Percentiles rank a stretch among this genome's conserved stretches.
Evolutionary conservation across 2,113 vertebrate genomes (phyloP).

Genomic region (Spea bombifrons): DNA sequence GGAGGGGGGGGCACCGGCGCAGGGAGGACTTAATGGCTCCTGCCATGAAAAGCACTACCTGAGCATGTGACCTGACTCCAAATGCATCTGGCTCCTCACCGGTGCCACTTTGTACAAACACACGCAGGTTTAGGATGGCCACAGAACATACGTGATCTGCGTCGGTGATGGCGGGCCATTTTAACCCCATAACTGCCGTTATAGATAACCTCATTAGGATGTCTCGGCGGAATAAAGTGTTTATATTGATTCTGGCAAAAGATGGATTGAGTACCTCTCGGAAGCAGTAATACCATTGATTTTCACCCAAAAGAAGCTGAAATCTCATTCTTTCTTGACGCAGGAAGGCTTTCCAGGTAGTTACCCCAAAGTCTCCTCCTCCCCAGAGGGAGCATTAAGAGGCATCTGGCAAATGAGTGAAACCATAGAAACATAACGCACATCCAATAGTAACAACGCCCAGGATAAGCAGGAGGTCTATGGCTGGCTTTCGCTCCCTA

Average conservation of each 20-base stretch:
- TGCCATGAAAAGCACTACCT: constrained; percentile 5
- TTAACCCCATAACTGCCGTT: too few species aligned
- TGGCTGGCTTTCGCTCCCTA: too few species aligned
- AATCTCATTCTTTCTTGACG: neutral
- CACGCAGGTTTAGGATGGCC: neutral
- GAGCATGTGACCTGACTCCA: constrained; percentile 17
- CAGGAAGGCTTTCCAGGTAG: neutral
- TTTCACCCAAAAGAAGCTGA: neutral
- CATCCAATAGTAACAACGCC: constrained; percentile 21
- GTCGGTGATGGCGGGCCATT: neutral
- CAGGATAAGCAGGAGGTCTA: too few species aligned
- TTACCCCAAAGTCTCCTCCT: neutral
- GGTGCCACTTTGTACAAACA: neutral
- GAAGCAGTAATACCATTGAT: neutral
- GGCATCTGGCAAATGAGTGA: constrained; percentile 13
- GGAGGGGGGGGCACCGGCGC: neutral
- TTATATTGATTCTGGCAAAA: too few species aligned
- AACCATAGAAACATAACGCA: constrained; percentile 35
- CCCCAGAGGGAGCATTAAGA: neutral
- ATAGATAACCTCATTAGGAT: too few species aligned
- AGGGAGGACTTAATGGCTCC: neutral
- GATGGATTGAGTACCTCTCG: too few species aligned
- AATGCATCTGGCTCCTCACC: constrained; percentile 5
- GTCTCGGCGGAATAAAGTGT: too few species aligned
- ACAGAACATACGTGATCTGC: neutral